These are phyloP conservation scores for Drosophila kambysellisi DNA, from an alignment of 2,888 invertebrate genomes.

Conservation along the genomic window DNA sequence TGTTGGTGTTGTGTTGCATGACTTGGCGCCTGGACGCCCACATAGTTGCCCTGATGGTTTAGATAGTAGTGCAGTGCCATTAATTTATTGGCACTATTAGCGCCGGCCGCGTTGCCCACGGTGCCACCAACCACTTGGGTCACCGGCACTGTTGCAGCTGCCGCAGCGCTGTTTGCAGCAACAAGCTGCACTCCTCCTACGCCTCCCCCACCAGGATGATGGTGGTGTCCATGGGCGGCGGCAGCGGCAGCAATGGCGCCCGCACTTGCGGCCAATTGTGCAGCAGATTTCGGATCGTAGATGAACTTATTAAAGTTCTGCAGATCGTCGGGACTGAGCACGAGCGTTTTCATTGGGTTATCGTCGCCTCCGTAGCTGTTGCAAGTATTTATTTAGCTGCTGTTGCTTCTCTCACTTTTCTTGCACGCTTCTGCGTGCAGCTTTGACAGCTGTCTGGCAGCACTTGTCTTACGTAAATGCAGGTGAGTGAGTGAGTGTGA, in stretches of 20 bases:
- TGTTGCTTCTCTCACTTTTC: slow-evolving; percentile 3
- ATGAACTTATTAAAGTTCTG: slow-evolving; percentile 83
- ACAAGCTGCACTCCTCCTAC: slow-evolving; percentile 58
- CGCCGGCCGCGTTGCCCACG: slow-evolving; percentile 37
- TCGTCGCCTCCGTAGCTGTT: slow-evolving; percentile 1
- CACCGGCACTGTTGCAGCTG: slow-evolving; percentile 26
- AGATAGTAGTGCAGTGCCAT: slow-evolving; percentile 83
- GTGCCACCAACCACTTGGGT: slow-evolving; percentile 15
- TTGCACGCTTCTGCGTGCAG: background rate
- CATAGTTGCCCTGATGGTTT: slow-evolving; percentile 81
- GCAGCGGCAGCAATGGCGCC: slow-evolving; percentile 72
- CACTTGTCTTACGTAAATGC: slow-evolving; percentile 9
- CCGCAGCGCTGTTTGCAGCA: slow-evolving; percentile 29
- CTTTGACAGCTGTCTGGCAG: background rate
- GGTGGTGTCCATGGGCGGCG: slow-evolving; percentile 51
- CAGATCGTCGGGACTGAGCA: slow-evolving; percentile 81
- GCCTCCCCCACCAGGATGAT: slow-evolving; percentile 29
- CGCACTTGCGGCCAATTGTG: slow-evolving; percentile 72
- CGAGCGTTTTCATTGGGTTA: slow-evolving; percentile 81
- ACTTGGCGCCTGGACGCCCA: slow-evolving; percentile 43
- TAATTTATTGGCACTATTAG: slow-evolving; percentile 68
- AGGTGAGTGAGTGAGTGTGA: background rate
- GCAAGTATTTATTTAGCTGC: slow-evolving; percentile 3
- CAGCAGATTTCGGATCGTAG: slow-evolving; percentile 78
- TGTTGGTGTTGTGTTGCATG: slow-evolving; percentile 28